Conservation (phyloP, 2,888 invertebrate genomes). For the Thereva unica region DNA sequence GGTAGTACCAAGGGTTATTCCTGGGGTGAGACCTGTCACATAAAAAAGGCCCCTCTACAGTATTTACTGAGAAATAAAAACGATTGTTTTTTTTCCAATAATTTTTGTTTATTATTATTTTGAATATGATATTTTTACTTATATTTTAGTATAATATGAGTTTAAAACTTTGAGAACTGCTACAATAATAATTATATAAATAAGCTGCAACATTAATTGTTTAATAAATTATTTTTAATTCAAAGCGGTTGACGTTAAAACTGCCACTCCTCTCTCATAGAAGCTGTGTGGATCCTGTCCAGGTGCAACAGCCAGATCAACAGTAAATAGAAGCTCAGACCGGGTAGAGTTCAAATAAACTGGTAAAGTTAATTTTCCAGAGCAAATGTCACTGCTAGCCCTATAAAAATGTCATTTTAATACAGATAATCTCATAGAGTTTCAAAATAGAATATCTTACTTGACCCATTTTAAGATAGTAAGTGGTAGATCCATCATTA, state of each 20-base stretch:
- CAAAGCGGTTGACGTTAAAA: constrained; percentile 89
- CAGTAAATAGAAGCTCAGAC: constrained; percentile 91
- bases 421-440: not conserved
- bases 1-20: too few relatives aligned
- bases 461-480: constrained; percentile 90
- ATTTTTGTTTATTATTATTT: too few relatives aligned
- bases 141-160: too few relatives aligned
- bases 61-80: too few relatives aligned
- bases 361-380: constrained; percentile 82
- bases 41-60: too few relatives aligned
- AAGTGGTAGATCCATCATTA: constrained; percentile 90
- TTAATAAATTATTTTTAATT: constrained; percentile 62
- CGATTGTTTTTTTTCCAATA: too few relatives aligned
- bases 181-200: not conserved
- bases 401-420: constrained; percentile 46
- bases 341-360: constrained; percentile 97
- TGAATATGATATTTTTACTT: too few relatives aligned
- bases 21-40: too few relatives aligned
- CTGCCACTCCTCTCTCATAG: constrained; percentile 97
- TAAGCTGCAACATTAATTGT: not conserved
- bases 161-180: too few relatives aligned
- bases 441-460: constrained; percentile 54
- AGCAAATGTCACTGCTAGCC: constrained; percentile 58
- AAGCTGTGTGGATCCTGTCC: constrained; percentile 94
- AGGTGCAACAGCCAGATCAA: constrained; percentile 89